Evolutionary conservation across 2,797 vertebrate species (phyloP), one percentile per base, ranked within the genome.

Genomic region (Tiaroga cobitis): DNA sequence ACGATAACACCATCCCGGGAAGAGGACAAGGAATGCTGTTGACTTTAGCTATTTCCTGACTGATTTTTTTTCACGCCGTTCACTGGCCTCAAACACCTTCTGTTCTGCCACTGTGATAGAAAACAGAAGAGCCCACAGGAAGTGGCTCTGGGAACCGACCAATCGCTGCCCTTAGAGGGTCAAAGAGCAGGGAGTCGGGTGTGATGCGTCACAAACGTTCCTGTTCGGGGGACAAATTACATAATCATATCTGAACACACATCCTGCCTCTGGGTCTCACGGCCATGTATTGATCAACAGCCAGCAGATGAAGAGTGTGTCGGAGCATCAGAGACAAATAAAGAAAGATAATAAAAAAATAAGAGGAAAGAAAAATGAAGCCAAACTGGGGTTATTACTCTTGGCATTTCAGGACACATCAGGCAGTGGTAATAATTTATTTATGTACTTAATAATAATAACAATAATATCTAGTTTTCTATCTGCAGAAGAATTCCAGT

Each of bases 31-130:
- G 80, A 86, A 69, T 77, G 85, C 65, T 59, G 65, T 86, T 80
- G 67, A 87, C 80, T 75, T 77, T 21, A 87, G 77, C 81, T 67
- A 37, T 82, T 84, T 90, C 83, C 86, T 88, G 78, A 73, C 82
- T 73, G 78, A 70, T 86, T 84, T 86, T 83, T 70, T 75, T 51
- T n/a, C 39, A 59, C 11, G 9, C 34, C 18, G 59, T 77, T 41
- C 72, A 43, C 49, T 18, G 4, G 70, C 43, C 24, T 76, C 61
- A 78, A 80, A 54, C 61, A 37, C 15, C 13, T 85, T 80, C 41
- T 78, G 49, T 59, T 32, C 74, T 82, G 75, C 26, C 46, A 19
- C 69, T 56, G 8, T 32, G 24, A 46, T 11, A 15, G 74, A 79
- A 84, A 82, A 39, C 49, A 69, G 65, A 86, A 41, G 41, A 88